These are phyloP conservation scores for Actinostola sp. DNA, from an alignment of 92 coral and sea anemone genomes.

Conservation along the genomic window DNA sequence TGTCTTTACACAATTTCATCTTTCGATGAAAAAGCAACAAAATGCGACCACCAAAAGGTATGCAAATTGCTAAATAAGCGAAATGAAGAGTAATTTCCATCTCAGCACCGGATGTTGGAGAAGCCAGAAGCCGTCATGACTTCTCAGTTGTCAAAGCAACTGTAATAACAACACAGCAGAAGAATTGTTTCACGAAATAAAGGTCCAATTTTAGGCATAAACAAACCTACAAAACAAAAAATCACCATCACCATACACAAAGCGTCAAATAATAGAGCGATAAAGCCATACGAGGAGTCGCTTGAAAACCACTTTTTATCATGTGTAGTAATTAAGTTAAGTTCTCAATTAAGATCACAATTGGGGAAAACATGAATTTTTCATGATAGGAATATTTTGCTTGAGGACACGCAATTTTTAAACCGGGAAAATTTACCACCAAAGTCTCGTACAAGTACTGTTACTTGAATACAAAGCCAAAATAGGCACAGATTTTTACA, in stretches of 20 bases:
- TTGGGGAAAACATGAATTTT: not conserved
- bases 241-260: too few species aligned
- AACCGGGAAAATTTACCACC: not conserved
- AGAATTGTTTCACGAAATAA: not conserved
- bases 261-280: too few species aligned
- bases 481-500: too few species aligned
- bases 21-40: too few species aligned
- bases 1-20: too few species aligned
- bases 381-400: not conserved
- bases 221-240: too few species aligned
- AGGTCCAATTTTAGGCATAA: not conserved
- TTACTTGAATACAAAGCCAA: too few species aligned
- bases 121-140: not conserved
- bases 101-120: slow-evolving; percentile 8
- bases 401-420: slow-evolving; percentile 11
- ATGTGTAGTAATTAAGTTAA: not conserved
- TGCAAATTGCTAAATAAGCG: not conserved
- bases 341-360: not conserved
- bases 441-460: too few species aligned
- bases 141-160: not conserved
- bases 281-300: too few species aligned
- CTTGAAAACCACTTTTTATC: too few species aligned
- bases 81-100: not conserved
- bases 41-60: not conserved
- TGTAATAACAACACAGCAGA: not conserved